These are phyloP conservation scores for Petrosia ficiformis DNA, from an alignment of 37 sponge, comb jelly and placozoan genomes.

Conservation along the genomic window DNA sequence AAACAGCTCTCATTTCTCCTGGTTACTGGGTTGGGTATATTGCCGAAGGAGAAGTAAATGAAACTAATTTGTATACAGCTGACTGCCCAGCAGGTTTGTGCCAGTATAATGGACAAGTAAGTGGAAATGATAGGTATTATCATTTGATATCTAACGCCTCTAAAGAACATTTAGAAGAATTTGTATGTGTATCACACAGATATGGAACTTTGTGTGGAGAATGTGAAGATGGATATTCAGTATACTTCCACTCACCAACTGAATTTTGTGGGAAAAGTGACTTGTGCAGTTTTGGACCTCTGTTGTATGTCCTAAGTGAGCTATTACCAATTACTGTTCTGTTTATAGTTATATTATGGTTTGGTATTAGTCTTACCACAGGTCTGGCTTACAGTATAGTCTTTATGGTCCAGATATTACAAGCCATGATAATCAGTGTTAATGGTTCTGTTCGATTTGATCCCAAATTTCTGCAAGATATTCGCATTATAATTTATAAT, in stretches of 20 bases:
- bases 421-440: neutral
- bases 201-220: neutral
- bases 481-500: neutral
- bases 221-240: neutral
- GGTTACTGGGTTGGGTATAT: slow-evolving; percentile 7
- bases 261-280: neutral
- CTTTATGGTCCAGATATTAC: slow-evolving; percentile 3
- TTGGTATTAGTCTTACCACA: slow-evolving; percentile 9
- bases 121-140: too few relatives aligned
- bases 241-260: neutral
- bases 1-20: neutral
- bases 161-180: neutral
- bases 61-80: slow-evolving; percentile 16
- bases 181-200: neutral
- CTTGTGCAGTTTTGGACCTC: neutral
- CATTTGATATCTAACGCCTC: too few relatives aligned
- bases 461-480: neutral
- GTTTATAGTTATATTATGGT: slow-evolving; percentile 1
- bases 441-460: neutral
- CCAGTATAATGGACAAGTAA: neutral
- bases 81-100: slow-evolving; percentile 8
- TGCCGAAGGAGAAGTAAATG: neutral
- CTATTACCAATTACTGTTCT: neutral
- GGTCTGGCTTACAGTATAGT: slow-evolving; percentile 13
- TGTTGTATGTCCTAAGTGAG: neutral